Evolutionary conservation across 2,888 invertebrate genomes (phyloP), one percentile per base, ranked within the genome.

Genomic region (Tenthredo notha): DNA sequence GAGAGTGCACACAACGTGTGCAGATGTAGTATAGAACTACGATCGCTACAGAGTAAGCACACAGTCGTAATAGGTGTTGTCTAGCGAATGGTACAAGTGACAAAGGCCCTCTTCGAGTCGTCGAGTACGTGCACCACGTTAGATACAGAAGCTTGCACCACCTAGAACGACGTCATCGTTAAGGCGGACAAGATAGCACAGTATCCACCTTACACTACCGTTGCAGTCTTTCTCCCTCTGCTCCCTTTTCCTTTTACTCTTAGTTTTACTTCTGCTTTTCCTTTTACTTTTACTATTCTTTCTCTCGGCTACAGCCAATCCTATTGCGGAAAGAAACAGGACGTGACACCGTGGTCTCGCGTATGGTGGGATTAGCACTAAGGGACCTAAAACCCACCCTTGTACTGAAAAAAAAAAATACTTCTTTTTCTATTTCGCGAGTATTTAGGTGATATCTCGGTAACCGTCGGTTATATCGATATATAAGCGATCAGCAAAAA

Each of bases 41-140:
- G 54, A 54, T 54, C 54, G 54, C n/a, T 54, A 54, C n/a, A n/a
- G 54, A 54, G 54, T 54, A 54, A n/a, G 54, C 18, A 50, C 50
- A 50, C 18, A 50, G 21, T 67, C 67, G 67, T 67, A 67, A 67
- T 67, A 67, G 67, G 70, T 70, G 70, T 70, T 70, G 37, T 37
- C 70, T 37, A 9, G 70, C 29, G 70, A 70, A 70, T 37, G 70
- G 70, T 61, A 70, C 70, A 70, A 70, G 70, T 37, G 70, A 70
- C 70, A 70, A 70, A 70, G 70, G n/a, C 70, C 37, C 37, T 61
- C 61, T 61, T 29, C 61, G 25, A 25, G 61, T 29, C 25, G 21
- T 61, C 61, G 61, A 21, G 25, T 61, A 25, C 21, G 61, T 61
- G 61, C 61, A 61, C n/a, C 10, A 25, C 61, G 70, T 70, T 70